phyloP scores from a whole-genome alignment of 2,888 invertebrate genomes.

The Rhyacophila evoluta region DNA sequence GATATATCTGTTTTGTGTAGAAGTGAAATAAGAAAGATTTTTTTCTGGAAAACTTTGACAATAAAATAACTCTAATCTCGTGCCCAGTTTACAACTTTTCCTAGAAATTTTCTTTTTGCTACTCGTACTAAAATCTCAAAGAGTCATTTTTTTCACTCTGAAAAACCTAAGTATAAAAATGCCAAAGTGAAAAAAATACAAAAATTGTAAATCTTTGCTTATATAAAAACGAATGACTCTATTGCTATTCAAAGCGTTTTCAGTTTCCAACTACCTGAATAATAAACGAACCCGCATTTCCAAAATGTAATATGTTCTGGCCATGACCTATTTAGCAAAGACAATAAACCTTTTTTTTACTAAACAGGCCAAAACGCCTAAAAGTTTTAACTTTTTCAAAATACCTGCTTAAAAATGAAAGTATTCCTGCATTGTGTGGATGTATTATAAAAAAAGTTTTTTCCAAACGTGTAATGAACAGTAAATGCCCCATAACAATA shows the following conservation, averaged over 20 bases:
- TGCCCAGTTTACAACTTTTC: background rate
- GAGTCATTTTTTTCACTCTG: too few relatives aligned
- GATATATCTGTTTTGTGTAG: too few relatives aligned
- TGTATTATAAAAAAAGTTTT: too few relatives aligned
- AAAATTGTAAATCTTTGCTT: background rate
- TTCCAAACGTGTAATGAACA: too few relatives aligned
- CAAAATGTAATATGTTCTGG: background rate
- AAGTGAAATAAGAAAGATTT: too few relatives aligned
- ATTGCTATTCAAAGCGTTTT: background rate
- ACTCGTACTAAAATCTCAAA: too few relatives aligned
- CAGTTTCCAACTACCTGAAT: background rate
- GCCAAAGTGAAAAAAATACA: too few relatives aligned
- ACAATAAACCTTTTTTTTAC: background rate
- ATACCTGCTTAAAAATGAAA: background rate
- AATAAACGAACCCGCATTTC: background rate
- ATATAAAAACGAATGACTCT: background rate
- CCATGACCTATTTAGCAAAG: background rate
- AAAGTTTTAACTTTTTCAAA: background rate
- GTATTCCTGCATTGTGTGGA: too few relatives aligned
- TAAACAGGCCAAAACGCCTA: background rate
- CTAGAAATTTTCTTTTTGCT: background rate
- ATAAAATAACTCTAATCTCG: background rate
- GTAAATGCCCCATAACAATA: too few relatives aligned
- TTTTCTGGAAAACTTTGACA: background rate
- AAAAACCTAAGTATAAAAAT: too few relatives aligned